These are phyloP conservation scores for Caenorhabditis remanei DNA, from an alignment of 1,140 invertebrate species.

Conservation along the genomic window DNA sequence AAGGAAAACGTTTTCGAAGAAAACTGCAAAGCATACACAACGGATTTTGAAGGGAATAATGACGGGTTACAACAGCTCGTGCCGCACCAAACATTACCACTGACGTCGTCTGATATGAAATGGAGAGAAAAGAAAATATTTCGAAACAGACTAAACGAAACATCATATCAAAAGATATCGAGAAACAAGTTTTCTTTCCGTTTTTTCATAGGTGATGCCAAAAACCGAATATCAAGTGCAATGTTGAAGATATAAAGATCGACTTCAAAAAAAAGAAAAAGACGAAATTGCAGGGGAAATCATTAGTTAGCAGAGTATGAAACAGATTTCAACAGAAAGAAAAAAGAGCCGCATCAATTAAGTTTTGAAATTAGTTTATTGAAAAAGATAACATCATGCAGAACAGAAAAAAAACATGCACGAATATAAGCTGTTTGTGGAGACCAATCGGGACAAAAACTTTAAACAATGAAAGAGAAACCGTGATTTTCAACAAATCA, in stretches of 20 bases:
- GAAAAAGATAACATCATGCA: constrained; percentile 17
- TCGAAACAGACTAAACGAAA: neutral
- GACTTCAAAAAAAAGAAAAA: neutral
- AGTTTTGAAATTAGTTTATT: constrained; percentile 31
- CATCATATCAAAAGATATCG: constrained; percentile 14
- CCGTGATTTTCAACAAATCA: constrained; percentile 54
- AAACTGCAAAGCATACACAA: no score
- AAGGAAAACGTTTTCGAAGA: neutral
- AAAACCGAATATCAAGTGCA: neutral
- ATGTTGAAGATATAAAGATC: neutral
- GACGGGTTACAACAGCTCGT: neutral
- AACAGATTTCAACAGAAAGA: constrained; percentile 40
- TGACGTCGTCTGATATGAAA: constrained; percentile 32
- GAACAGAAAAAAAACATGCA: constrained; percentile 38
- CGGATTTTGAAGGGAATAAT: neutral
- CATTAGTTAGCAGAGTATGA: neutral
- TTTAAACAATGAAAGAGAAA: constrained; percentile 33
- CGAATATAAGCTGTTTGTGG: constrained; percentile 31
- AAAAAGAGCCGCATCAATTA: neutral
- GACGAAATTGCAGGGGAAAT: neutral
- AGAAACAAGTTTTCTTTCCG: constrained; percentile 22
- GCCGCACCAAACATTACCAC: constrained; percentile 16
- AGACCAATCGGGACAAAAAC: constrained; percentile 41
- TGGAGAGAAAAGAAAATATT: neutral
- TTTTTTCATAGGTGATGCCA: neutral